Percentiles rank a stretch among this genome's conserved stretches.
phyloP scores from a whole-genome alignment of 2,797 vertebrate species.

The Naso thynnoides region DNA sequence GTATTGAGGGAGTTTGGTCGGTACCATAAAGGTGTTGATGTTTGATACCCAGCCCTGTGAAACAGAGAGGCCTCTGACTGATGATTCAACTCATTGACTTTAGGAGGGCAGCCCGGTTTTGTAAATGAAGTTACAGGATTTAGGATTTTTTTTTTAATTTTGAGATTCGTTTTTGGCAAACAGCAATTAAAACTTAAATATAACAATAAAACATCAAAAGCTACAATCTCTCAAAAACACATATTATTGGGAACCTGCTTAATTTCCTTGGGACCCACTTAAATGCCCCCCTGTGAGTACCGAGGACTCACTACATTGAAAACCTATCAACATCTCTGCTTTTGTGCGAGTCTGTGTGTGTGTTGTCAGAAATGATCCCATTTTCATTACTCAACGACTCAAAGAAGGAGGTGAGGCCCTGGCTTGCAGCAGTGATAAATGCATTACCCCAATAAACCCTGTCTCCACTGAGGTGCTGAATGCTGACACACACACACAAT shows the following conservation, averaged over 20 bases:
- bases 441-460: constrained; percentile 84
- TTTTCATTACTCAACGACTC: constrained; percentile 88
- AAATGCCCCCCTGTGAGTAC: neutral
- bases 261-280: neutral
- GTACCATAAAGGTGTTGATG: too few species aligned
- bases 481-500: constrained; percentile 67
- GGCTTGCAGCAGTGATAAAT: constrained; percentile 82
- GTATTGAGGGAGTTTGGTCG: too few species aligned
- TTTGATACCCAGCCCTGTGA: too few species aligned
- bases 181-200: too few species aligned
- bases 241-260: neutral
- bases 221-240: too few species aligned
- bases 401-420: constrained; percentile 82
- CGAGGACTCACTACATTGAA: neutral
- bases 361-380: constrained; percentile 85
- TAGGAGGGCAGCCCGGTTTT: too few species aligned
- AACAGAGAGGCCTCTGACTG: too few species aligned
- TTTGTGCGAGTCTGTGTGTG: constrained; percentile 62
- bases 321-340: constrained; percentile 15
- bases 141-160: too few species aligned
- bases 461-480: constrained; percentile 79
- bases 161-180: too few species aligned
- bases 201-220: too few species aligned
- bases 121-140: too few species aligned
- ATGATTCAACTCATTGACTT: too few species aligned